Evolutionary conservation across 2,888 invertebrate species (phyloP), one percentile per base, ranked within the genome.

Genomic region (Torymus tubicola): DNA sequence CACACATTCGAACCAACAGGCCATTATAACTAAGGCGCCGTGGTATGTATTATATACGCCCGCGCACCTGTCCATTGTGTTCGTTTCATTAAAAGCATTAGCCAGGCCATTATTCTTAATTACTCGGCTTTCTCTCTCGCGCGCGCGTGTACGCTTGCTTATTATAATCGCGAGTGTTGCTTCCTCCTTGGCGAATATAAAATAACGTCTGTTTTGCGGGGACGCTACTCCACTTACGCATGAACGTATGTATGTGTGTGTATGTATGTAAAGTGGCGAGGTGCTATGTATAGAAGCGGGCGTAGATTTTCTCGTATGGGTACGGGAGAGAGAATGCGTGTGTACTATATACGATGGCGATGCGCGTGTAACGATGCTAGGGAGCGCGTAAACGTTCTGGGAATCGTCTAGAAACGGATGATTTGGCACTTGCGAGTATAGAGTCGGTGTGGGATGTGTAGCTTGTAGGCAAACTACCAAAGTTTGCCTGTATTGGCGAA

Each of bases 61-160:
- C 24, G 18, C 52, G 75, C 88, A 86, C 84, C 85, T 84, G 86
- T 79, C 87, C 86, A 87, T 88, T 87, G 89, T 87, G 89, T 89
- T 87, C 85, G 83, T 85, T 86, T 88, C 85, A 87, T 89, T 88
- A 88, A 86, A 88, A 84, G 85, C 86, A 88, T 87, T 87, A 87
- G 84, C 83, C 71, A 75, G 77, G 82, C 85, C 86, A 88, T 89
- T 89, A 88, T 86, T 89, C 88, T 88, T 87, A 87, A 88, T 89
- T 87, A 88, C 85, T 63, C 84, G 42, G 42, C 8, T 42, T 8
- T 5, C 42, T 3, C 31, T 5, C 42, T 14, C 74, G n/a, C 31
- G 21, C 2, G 24, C 61, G 8, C 31, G 8, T 8, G 18, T 67
- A 12, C 31, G 21, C 2, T 12, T 24, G 8, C 42, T 42, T 42